Percentiles rank a stretch among this genome's conserved stretches.
Evolutionary conservation across 1,140 invertebrate species (phyloP).

Genomic region (Muscidifurax raptorellus): DNA sequence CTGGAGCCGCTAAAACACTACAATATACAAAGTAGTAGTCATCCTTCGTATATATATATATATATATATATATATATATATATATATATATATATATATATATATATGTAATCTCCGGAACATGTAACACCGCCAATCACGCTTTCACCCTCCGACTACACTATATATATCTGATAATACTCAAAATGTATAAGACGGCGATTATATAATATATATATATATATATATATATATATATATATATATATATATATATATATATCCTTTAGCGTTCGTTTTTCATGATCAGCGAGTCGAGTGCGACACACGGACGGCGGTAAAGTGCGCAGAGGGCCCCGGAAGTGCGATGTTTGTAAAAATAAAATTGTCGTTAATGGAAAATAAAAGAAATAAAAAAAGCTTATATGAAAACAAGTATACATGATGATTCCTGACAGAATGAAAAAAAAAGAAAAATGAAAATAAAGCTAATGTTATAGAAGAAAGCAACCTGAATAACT

Average conservation of each 20-base stretch:
- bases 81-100: too few relatives aligned
- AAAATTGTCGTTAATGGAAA: constrained; percentile 33
- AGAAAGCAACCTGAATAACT: constrained; percentile 31
- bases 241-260: too few relatives aligned
- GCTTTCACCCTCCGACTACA: constrained; percentile 40
- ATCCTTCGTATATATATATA: too few relatives aligned
- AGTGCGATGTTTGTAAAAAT: constrained; percentile 50
- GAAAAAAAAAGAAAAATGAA: background rate
- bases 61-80: too few relatives aligned
- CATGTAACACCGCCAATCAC: constrained; percentile 28
- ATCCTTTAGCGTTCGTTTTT: constrained; percentile 27
- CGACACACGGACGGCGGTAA: background rate
- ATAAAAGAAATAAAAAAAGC: constrained; percentile 41
- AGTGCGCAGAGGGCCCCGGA: constrained; percentile 53
- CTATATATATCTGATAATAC: constrained; percentile 48
- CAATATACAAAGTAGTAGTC: background rate
- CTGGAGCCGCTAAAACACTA: background rate
- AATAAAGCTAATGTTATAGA: constrained; percentile 32
- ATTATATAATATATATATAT: too few relatives aligned
- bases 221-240: too few relatives aligned
- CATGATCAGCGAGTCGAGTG: background rate
- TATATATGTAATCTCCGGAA: constrained; percentile 1
- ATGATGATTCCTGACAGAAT: constrained; percentile 34
- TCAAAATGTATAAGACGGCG: constrained; percentile 41
- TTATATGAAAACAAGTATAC: constrained; percentile 4